Base-by-base conservation (phyloP, 2,888 invertebrate genomes). In the Mimumesa dahlbomi region DNA sequence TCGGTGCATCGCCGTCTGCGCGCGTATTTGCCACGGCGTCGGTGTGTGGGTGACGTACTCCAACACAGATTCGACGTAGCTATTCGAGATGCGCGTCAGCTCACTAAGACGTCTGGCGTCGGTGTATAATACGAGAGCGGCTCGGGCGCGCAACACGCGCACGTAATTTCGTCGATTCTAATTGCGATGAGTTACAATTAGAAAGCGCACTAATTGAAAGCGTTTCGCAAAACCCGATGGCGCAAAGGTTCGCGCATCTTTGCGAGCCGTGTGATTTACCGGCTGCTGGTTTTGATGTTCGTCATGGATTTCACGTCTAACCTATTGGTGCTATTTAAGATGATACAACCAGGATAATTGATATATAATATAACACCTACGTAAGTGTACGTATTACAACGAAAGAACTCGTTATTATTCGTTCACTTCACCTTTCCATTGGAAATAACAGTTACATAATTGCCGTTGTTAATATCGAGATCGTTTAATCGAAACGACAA, bases 141-240 rank as follows among this genome's bases (percentile, higher is more conserved):
- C 53, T 62, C 54, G 9, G 43, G 54, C 43, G 68, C 56, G 62
- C 75, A 71, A 75, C 59, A 68, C 68, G 56, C 64, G 69, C 74
- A 77, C 77, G 77, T 80, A 83, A 82, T 82, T 79, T 85, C 84
- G 82, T 84, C 82, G 82, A 84, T 85, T 83, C 79, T 84, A 85
- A 87, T 87, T 85, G 82, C 84, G 67, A 83, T 70, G 81, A 85
- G 79, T 81, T 81, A 84, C 85, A 84, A 86, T 85, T 86, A 87
- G 86, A 87, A 87, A 88, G 86, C 79, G 85, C 81, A 75, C 84
- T 84, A 87, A 87, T 87, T 85, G 85, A 86, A 82, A 82, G 81
- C 75, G 77, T 88, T 88, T 84, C 84, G 85, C 83, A 86, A 88
- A 78, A 70, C 73, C 67, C 78, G 72, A 73, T 79, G 79, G 82